Percentiles rank a stretch among this genome's conserved stretches.
Evolutionary conservation across 2,888 invertebrate species (phyloP).

Genomic region (Dione vanillae): DNA sequence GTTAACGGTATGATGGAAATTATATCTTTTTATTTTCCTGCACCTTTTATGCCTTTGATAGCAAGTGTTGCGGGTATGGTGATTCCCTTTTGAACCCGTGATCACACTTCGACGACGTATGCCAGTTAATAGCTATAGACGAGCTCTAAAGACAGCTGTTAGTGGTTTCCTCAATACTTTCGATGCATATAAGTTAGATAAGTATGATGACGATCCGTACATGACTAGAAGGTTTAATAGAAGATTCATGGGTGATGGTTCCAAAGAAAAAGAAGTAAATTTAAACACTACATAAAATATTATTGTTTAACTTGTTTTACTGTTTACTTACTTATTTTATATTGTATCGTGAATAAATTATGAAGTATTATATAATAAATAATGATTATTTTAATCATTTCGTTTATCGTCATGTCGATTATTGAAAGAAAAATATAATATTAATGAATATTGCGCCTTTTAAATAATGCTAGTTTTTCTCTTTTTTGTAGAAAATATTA

Average conservation of each 20-base stretch:
- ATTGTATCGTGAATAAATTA: too few relatives aligned
- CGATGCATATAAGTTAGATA: slow-evolving; percentile 64
- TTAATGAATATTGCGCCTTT: too few relatives aligned
- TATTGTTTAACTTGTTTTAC: too few relatives aligned
- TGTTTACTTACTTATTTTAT: too few relatives aligned
- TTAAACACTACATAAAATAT: background rate
- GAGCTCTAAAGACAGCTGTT: slow-evolving; percentile 71
- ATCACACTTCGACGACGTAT: slow-evolving; percentile 68
- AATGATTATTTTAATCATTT: too few relatives aligned
- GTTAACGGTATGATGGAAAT: slow-evolving; percentile 77
- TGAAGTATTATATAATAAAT: too few relatives aligned
- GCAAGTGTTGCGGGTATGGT: slow-evolving; percentile 73
- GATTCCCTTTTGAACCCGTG: slow-evolving; percentile 76
- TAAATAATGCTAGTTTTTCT: too few relatives aligned
- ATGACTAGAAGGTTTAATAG: slow-evolving; percentile 74
- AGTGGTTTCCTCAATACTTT: slow-evolving; percentile 69
- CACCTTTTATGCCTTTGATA: slow-evolving; percentile 72
- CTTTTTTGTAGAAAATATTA: too few relatives aligned
- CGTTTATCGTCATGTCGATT: too few relatives aligned
- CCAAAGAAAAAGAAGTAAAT: slow-evolving; percentile 42
- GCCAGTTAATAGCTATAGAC: slow-evolving; percentile 73
- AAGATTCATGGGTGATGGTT: slow-evolving; percentile 59
- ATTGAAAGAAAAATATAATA: too few relatives aligned
- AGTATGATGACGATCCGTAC: slow-evolving; percentile 68
- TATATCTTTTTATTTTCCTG: slow-evolving; percentile 68